Percentiles rank a stretch among this genome's conserved stretches.
phyloP scores from a whole-genome alignment of 2,113 vertebrate genomes.

The Petroica traversi region DNA sequence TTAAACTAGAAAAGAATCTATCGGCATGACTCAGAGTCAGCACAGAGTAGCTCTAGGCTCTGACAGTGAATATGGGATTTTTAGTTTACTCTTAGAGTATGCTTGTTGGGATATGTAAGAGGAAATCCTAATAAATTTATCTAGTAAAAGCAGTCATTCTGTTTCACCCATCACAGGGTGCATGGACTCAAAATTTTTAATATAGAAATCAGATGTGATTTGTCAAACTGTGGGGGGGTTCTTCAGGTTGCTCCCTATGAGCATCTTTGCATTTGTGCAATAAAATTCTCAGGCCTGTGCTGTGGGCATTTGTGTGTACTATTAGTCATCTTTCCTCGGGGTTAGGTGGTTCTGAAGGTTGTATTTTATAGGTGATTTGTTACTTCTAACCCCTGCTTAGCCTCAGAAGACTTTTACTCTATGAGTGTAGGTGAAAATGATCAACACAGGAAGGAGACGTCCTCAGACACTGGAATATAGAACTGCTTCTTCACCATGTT shows the following conservation, averaged over 20 bases:
- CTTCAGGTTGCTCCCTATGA: background rate
- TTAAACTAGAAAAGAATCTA: background rate
- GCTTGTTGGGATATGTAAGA: background rate
- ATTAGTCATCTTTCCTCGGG: background rate
- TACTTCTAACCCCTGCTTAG: background rate
- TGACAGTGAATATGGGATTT: background rate
- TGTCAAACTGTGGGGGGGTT: background rate
- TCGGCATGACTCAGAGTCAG: background rate
- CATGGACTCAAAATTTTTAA: background rate
- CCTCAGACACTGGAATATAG: background rate
- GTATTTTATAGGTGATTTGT: background rate
- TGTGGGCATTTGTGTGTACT: background rate
- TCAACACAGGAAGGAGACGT: background rate
- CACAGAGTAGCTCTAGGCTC: background rate
- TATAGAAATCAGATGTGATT: background rate
- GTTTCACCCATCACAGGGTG: background rate
- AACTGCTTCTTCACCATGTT: background rate
- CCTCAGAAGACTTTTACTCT: background rate
- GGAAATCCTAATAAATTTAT: background rate
- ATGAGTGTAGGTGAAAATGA: background rate
- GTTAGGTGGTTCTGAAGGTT: background rate
- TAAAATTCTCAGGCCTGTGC: background rate
- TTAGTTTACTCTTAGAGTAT: background rate
- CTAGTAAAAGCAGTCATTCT: background rate
- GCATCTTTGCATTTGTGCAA: background rate